A percentile compares a stretch with the other conserved stretches of the same genome.
These are phyloP conservation scores for Nephrotoma flavescens DNA, from an alignment of 2,888 invertebrate genomes.

Conservation along the genomic window DNA sequence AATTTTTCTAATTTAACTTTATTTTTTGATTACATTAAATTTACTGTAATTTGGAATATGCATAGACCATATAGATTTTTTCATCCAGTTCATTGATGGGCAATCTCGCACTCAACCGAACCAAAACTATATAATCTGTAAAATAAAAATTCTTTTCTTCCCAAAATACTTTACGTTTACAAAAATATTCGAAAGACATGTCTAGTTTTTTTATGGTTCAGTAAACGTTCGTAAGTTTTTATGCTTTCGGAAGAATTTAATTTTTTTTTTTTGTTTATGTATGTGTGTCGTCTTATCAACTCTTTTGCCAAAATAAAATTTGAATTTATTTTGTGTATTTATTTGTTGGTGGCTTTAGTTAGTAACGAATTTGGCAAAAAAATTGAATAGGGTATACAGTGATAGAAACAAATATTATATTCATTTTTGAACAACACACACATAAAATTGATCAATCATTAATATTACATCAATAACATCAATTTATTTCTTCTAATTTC, in stretches of 20 bases:
- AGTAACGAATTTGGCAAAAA: too few relatives aligned
- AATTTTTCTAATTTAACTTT: neutral
- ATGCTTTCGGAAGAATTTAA: neutral
- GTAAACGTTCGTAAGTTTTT: neutral
- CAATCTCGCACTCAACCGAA: neutral
- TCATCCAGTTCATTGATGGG: neutral
- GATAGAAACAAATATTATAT: neutral
- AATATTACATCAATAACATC: too few relatives aligned
- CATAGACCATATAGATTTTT: neutral
- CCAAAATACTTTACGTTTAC: neutral
- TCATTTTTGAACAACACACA: neutral
- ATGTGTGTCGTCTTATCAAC: neutral
- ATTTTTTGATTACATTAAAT: neutral
- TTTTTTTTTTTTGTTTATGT: neutral
- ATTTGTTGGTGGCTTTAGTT: neutral
- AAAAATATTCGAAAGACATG: neutral
- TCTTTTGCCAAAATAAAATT: neutral
- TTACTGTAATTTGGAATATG: neutral
- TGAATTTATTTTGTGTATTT: too few relatives aligned
- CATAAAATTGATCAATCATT: too few relatives aligned
- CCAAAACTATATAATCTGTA: too few relatives aligned
- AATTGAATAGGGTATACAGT: neutral
- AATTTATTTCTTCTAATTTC: neutral
- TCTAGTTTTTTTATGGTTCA: neutral
- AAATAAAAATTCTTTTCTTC: neutral